Base-by-base conservation (phyloP, 2,888 invertebrate species). In the Linyphia triangularis region DNA sequence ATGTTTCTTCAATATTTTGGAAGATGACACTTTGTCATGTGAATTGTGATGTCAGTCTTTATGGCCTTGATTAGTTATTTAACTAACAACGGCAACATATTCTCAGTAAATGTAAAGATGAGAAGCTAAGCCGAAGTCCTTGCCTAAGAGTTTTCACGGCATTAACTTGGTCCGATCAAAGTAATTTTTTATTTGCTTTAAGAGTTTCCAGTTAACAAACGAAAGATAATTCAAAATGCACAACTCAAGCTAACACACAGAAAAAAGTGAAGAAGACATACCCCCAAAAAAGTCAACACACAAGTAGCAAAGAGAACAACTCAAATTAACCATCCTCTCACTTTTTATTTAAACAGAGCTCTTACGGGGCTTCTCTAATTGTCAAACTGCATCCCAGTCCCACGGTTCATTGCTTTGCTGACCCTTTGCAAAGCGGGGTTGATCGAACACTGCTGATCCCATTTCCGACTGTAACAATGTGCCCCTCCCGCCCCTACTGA, bases 391-490 rank as follows among this genome's bases (percentile, higher is more conserved):
- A 51, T 51, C n/a, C 0, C 51, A 13, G 5, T n/a, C 22, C 28
- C 70, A 51, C 16, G 43, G 26, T 26, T 28, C 43, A 26, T 16
- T 43, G 40, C 10, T 70, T 43, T 37, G 19, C 10, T 1, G 22
- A 22, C 22, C 6, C 1, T 7, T 24, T 22, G 6, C n/a, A 2
- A 22, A 22, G 0, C 19, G 69, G 24, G 37, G n/a, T 16, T 26
- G 26, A 13, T 28, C 30, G 51, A 59, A 24, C 30, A 28, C 59
- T 30, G 22, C 22, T 59, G 73, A 33, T 72, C 70, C 26, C 70
- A 19, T 72, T 72, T 72, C 70, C 26, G 43, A 26, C 26, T 13
- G 51, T 26, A 43, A 72, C 70, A 72, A 51, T 28, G 43, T 26
- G 16, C 6, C 24, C 57, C 28, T 22, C 40, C 3, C 40, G 3